These are phyloP conservation scores for Knipowitschia caucasica DNA, from an alignment of 2,797 vertebrate species.

Conservation along the genomic window DNA sequence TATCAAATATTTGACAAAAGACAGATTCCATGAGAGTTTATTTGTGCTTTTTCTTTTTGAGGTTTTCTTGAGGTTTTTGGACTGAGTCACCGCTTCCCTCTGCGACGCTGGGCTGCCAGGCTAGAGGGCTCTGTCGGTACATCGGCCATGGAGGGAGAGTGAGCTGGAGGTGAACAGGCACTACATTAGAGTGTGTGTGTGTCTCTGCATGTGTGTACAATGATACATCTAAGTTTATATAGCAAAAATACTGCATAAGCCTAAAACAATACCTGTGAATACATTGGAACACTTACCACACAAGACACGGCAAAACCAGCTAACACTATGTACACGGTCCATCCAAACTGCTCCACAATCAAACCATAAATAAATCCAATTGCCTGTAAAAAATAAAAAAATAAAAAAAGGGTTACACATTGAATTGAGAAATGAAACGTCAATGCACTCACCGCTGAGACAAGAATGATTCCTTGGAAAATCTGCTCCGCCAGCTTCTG, in stretches of 20 bases:
- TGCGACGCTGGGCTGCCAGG: constrained; percentile 87
- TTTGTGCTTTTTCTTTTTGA: constrained; percentile 83
- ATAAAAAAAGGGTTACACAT: neutral
- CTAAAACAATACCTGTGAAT: too few relatives aligned
- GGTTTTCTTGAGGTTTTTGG: constrained; percentile 84
- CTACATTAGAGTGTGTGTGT: neutral
- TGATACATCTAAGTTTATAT: too few relatives aligned
- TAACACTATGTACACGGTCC: constrained; percentile 96
- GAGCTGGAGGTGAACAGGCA: constrained; percentile 68
- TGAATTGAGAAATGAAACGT: neutral
- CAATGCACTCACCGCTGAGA: constrained; percentile 84
- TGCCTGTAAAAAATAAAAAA: constrained; percentile 72
- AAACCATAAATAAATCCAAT: constrained; percentile 93
- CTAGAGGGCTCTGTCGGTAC: constrained; percentile 87
- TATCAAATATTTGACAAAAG: constrained; percentile 9
- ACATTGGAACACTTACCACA: too few relatives aligned
- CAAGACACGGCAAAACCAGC: constrained; percentile 90
- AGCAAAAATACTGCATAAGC: too few relatives aligned
- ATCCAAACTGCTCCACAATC: constrained; percentile 91
- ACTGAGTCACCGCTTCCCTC: constrained; percentile 76
- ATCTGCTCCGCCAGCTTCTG: constrained; percentile 98
- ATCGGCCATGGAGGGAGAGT: constrained; percentile 96
- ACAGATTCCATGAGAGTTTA: too few relatives aligned
- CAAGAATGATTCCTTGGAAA: constrained; percentile 94
- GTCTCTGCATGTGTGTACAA: too few relatives aligned